Conservation (phyloP, 1,140 invertebrate species). For the Euwallacea fornicatus region DNA sequence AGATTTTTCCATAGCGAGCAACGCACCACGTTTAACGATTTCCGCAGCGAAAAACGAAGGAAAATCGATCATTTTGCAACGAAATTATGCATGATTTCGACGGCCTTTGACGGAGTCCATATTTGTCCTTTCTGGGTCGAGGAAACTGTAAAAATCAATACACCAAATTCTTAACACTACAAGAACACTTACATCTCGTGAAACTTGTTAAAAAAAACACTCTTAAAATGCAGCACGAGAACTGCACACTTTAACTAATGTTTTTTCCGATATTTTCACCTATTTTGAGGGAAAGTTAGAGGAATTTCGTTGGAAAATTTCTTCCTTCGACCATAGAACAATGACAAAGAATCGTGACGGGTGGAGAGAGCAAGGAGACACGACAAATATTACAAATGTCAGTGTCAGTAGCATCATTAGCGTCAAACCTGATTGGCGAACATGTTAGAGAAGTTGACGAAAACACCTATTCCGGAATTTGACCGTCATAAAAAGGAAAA, state of each 20-base stretch:
- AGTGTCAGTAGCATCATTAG: too few relatives aligned
- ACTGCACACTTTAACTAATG: not conserved
- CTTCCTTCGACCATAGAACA: too few relatives aligned
- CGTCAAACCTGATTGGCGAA: too few relatives aligned
- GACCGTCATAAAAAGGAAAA: too few relatives aligned
- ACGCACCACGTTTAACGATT: constrained; percentile 17
- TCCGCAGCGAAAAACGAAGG: constrained; percentile 12
- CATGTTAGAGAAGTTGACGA: too few relatives aligned
- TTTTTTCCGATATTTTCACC: not conserved
- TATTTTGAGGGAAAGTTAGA: too few relatives aligned
- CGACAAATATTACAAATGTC: too few relatives aligned
- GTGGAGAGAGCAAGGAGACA: too few relatives aligned
- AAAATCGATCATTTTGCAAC: constrained; percentile 13
- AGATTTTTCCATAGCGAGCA: constrained; percentile 3
- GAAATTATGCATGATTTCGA: not conserved
- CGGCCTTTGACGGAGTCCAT: constrained; percentile 30
- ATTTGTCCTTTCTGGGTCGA: constrained; percentile 13
- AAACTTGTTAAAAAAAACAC: constrained; percentile 13
- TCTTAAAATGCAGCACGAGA: constrained; percentile 3
- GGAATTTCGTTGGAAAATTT: too few relatives aligned
- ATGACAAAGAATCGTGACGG: too few relatives aligned
- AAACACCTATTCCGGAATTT: too few relatives aligned
- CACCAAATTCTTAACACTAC: constrained; percentile 27
- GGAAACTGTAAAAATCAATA: constrained; percentile 35
- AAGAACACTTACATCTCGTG: constrained; percentile 27